Evolutionary conservation across 2,888 invertebrate genomes (phyloP).

Genomic region (Orthosia gothica): DNA sequence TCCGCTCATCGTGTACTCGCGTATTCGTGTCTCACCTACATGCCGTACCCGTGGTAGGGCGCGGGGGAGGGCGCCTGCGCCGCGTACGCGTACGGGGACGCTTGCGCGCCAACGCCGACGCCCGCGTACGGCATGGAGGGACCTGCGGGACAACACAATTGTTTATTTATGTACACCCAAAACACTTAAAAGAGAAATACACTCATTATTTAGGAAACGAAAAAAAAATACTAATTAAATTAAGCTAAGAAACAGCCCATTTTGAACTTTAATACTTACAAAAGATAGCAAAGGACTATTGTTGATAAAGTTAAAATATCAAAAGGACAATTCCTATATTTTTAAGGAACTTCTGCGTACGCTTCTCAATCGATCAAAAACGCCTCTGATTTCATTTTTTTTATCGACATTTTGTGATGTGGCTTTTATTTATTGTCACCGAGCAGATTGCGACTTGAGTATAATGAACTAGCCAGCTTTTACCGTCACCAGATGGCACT

Average conservation of each 20-base stretch:
- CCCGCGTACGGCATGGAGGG: constrained; percentile 89
- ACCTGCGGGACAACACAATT: constrained; percentile 72
- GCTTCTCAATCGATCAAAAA: too few species aligned
- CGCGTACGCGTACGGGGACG: constrained; percentile 90
- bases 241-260: too few species aligned
- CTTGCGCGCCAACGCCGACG: constrained; percentile 85
- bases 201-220: background rate
- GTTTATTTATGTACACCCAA: background rate
- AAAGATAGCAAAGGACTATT: background rate
- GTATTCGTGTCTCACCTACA: too few species aligned
- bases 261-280: background rate
- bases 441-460: too few species aligned
- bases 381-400: too few species aligned
- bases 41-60: constrained; percentile 91
- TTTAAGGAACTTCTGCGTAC: background rate
- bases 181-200: too few species aligned
- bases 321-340: background rate
- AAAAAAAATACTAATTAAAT: too few species aligned
- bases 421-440: background rate
- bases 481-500: too few species aligned
- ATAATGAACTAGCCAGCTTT: too few species aligned
- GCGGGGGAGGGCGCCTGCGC: constrained; percentile 90
- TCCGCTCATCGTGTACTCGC: constrained; percentile 54
- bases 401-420: too few species aligned
- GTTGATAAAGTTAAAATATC: background rate